Conservation (phyloP, 2,888 invertebrate species). For the Chymomyza procnemis region DNA sequence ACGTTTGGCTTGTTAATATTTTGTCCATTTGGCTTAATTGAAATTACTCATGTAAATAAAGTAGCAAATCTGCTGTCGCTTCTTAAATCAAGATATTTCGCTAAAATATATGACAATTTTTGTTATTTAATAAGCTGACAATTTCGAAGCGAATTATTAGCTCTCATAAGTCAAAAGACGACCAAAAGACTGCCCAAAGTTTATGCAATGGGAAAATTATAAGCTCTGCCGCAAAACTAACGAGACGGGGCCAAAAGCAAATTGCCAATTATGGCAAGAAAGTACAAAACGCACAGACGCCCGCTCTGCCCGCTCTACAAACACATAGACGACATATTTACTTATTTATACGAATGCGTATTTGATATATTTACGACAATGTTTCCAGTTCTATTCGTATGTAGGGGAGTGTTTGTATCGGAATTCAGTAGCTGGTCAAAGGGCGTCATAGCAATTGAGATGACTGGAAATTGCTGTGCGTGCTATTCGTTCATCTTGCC, state of each 20-base stretch:
- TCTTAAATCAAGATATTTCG: background rate
- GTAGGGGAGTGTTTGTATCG: background rate
- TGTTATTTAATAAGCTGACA: background rate
- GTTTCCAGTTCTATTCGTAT: background rate
- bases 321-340: background rate
- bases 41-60: background rate
- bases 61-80: background rate
- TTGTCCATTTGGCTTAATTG: background rate
- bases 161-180: constrained; percentile 26
- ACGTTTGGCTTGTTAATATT: too few species aligned
- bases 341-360: constrained; percentile 36
- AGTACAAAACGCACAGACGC: constrained; percentile 35
- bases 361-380: constrained; percentile 60
- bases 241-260: constrained; percentile 47
- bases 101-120: background rate
- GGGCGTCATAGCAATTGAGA: background rate
- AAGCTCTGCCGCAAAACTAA: constrained; percentile 39
- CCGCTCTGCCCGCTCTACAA: constrained; percentile 15
- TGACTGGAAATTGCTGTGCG: constrained; percentile 48
- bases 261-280: constrained; percentile 64
- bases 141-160: constrained; percentile 19
- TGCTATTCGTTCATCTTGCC: constrained; percentile 27
- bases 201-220: background rate
- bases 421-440: background rate
- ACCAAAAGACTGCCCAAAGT: background rate